These are phyloP conservation scores for Parasteatoda tepidariorum DNA, from an alignment of 1,140 invertebrate species.

Conservation along the genomic window DNA sequence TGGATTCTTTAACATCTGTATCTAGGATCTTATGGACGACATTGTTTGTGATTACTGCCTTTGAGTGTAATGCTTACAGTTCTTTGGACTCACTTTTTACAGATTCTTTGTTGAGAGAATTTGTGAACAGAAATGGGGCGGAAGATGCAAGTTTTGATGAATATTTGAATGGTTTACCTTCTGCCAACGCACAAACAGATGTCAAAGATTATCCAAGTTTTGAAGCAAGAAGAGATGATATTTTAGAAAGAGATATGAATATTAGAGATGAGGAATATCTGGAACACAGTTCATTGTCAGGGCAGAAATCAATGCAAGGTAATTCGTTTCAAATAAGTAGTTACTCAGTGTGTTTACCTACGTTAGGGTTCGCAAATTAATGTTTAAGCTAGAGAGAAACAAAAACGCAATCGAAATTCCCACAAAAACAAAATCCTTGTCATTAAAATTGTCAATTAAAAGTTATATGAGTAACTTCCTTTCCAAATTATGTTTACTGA, in stretches of 20 bases:
- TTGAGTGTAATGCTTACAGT: not conserved
- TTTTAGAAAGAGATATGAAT: conserved; percentile 68
- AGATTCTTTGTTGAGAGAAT: conserved; percentile 44
- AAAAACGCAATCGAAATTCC: too few relatives aligned
- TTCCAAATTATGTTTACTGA: too few relatives aligned
- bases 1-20: too few relatives aligned
- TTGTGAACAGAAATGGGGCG: conserved; percentile 10
- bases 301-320: conserved; percentile 80
- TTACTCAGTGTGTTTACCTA: too few relatives aligned
- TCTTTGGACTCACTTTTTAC: conserved; percentile 44
- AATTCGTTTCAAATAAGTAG: conserved; percentile 6
- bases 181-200: not conserved
- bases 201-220: conserved; percentile 3
- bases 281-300: conserved; percentile 87
- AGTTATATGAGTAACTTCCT: too few relatives aligned
- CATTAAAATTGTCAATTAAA: too few relatives aligned
- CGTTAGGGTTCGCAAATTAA: too few relatives aligned
- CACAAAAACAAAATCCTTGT: too few relatives aligned
- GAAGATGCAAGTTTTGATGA: not conserved
- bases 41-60: not conserved
- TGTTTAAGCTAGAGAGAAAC: too few relatives aligned
- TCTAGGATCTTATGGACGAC: too few relatives aligned
- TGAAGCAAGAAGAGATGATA: conserved; percentile 39
- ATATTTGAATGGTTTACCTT: not conserved
- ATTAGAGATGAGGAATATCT: conserved; percentile 90